Evolutionary conservation across 2,113 vertebrate genomes (phyloP).

Genomic region (Bagarius yarrelli): DNA sequence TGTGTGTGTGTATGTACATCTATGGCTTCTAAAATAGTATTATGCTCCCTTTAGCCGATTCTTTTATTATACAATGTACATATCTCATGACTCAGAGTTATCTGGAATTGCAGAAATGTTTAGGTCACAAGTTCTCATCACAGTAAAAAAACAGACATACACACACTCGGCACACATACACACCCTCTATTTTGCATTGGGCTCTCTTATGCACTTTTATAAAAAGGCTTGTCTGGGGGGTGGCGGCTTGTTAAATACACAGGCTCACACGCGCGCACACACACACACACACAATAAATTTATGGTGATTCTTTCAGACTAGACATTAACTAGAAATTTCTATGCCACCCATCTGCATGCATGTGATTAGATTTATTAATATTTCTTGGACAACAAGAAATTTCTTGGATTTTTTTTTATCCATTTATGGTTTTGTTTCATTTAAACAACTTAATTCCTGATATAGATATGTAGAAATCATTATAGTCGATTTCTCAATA

Average conservation of each 20-base stretch:
- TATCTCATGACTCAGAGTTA: constrained; percentile 44
- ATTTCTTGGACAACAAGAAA: no score
- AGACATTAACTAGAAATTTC: neutral
- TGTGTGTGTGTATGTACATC: no score
- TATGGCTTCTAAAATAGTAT: no score
- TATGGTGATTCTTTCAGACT: neutral
- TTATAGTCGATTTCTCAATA: neutral
- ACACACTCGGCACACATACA: constrained; percentile 18
- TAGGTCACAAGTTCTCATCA: constrained; percentile 56
- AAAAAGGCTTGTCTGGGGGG: neutral
- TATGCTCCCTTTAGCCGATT: no score
- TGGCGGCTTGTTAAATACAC: neutral
- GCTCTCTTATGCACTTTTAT: neutral
- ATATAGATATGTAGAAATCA: neutral
- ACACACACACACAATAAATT: neutral
- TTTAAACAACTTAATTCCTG: neutral
- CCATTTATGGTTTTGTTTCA: neutral
- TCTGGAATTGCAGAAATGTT: constrained; percentile 59
- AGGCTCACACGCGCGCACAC: neutral
- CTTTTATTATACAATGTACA: no score
- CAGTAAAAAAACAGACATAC: constrained; percentile 10
- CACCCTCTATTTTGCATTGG: constrained; percentile 21
- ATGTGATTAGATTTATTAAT: no score
- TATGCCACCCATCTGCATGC: no score
- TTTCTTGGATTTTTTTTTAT: no score